Percentiles rank a stretch among this genome's conserved stretches.
Conservation (phyloP, 2,113 vertebrate species). For the Diadophis punctatus region DNA sequence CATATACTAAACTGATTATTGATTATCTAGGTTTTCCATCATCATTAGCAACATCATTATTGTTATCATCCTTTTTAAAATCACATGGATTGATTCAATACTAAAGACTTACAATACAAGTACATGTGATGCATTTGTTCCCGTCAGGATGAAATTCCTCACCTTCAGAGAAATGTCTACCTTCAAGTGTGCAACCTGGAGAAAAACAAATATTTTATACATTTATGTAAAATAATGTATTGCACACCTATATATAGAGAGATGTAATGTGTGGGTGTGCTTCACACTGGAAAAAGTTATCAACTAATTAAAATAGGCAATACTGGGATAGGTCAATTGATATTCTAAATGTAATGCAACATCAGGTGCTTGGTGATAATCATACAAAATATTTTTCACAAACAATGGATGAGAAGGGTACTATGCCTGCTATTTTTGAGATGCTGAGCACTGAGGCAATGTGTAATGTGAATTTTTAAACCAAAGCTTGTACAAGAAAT, state of each 20-base stretch:
- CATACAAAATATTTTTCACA: not conserved
- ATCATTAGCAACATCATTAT: not conserved
- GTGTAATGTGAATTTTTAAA: not conserved
- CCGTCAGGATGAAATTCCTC: constrained; percentile 91
- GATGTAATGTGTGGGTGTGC: not conserved
- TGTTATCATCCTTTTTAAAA: constrained; percentile 28
- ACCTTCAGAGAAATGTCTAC: constrained; percentile 85
- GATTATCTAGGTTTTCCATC: not conserved
- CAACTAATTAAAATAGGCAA: not conserved
- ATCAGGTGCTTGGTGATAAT: not conserved
- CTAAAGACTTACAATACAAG: constrained; percentile 85
- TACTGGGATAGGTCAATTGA: not conserved
- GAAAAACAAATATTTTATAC: constrained; percentile 23
- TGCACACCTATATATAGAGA: not conserved
- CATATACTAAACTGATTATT: not conserved
- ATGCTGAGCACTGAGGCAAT: not conserved
- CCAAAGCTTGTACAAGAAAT: not conserved
- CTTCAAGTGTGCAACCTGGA: constrained; percentile 91
- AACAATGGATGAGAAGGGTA: not conserved
- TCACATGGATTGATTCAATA: constrained; percentile 32
- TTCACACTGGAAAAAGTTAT: not conserved
- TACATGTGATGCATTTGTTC: constrained; percentile 87
- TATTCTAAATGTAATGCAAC: not conserved
- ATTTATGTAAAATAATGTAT: not conserved
- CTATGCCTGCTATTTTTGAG: not conserved